These are phyloP conservation scores for Terrapene triunguis DNA, from an alignment of 2,113 vertebrate genomes.

Conservation along the genomic window DNA sequence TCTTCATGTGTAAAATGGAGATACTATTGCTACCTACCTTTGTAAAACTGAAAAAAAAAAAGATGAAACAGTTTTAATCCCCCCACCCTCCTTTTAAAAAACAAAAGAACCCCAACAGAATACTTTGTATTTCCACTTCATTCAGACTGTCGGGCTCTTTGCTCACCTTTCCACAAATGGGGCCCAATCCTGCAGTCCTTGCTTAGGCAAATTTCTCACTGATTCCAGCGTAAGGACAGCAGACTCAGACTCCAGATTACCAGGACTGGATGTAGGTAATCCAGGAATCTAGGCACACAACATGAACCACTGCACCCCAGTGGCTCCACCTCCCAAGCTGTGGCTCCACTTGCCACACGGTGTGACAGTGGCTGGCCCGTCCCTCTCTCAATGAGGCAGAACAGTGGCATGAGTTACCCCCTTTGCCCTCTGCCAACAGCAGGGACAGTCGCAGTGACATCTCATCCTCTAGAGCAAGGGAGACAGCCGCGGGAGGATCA, in stretches of 20 bases:
- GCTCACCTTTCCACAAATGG: background rate
- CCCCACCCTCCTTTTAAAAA: background rate
- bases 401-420: background rate
- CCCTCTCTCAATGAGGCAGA: background rate
- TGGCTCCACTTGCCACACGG: background rate
- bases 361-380: background rate
- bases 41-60: background rate
- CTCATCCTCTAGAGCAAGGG: background rate
- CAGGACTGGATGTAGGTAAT: no score
- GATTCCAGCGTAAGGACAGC: no score
- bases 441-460: background rate
- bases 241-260: no score
- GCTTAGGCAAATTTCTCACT: no score
- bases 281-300: no score
- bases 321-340: background rate
- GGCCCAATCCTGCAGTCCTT: no score
- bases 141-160: background rate
- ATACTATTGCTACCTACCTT: background rate
- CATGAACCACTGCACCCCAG: background rate
- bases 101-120: background rate
- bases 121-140: background rate
- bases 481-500: background rate
- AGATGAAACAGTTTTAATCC: background rate
- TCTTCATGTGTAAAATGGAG: accelerated
- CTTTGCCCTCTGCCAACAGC: background rate